phyloP scores from a whole-genome alignment of 2,797 vertebrate species.

The Sphenodon punctatus region DNA sequence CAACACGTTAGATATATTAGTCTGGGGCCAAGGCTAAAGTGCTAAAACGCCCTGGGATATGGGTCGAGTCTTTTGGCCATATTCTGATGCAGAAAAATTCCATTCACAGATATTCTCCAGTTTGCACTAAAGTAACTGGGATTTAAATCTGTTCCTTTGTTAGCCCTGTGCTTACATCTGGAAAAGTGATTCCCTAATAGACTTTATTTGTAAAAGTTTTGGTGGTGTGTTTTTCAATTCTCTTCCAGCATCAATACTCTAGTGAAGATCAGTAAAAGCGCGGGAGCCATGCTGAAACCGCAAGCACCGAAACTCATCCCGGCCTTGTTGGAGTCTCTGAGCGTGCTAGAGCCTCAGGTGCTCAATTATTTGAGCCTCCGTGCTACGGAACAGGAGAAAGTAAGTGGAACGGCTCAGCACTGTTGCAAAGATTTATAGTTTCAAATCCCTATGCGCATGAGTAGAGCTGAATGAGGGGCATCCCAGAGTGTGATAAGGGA shows the following conservation, averaged over 20 bases:
- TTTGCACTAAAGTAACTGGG: neutral
- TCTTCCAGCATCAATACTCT: conserved; percentile 91
- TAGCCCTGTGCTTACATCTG: neutral
- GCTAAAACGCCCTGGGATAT: neutral
- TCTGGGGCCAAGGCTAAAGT: neutral
- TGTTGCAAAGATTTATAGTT: neutral
- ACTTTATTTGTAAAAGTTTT: neutral
- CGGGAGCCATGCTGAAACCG: conserved; percentile 91
- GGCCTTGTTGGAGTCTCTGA: conserved; percentile 92
- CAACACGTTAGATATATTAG: neutral
- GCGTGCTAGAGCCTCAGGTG: conserved; percentile 94
- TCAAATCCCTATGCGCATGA: neutral
- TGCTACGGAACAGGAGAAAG: conserved; percentile 98
- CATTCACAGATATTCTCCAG: neutral
- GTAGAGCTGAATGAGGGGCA: neutral
- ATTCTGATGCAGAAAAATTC: neutral
- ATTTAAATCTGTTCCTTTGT: neutral
- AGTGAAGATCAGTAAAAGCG: conserved; percentile 97
- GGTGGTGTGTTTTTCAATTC: neutral
- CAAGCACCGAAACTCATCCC: conserved; percentile 93
- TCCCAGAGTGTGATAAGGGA: neutral
- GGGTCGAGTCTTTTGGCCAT: neutral
- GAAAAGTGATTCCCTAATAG: neutral
- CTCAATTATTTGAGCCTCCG: conserved; percentile 97
- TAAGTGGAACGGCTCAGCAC: conserved; percentile 59